Percentiles rank a stretch among this genome's conserved stretches.
Evolutionary conservation across 1,140 invertebrate species (phyloP).

Genomic region (Listronotus oregonensis): DNA sequence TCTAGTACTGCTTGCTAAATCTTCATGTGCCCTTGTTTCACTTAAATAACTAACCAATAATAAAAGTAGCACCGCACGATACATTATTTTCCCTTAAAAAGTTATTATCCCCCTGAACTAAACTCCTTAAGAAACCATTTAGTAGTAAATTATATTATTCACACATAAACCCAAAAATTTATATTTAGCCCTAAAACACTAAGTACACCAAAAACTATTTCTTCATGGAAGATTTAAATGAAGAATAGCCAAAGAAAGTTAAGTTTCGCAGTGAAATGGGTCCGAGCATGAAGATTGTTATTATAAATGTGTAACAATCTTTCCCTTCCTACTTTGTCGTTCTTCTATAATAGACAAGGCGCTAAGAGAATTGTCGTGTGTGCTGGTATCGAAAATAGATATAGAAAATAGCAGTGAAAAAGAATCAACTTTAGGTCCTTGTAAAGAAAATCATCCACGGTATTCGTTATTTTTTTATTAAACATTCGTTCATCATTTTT

Average conservation of each 20-base stretch:
- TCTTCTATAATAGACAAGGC: neutral
- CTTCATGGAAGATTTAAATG: neutral
- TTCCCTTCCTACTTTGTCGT: slow-evolving; percentile 23
- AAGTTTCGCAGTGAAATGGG: slow-evolving; percentile 28
- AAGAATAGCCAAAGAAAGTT: slow-evolving; percentile 26
- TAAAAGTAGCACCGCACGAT: neutral
- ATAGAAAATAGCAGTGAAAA: too few species aligned
- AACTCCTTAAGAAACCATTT: too few species aligned
- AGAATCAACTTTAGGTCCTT: too few species aligned
- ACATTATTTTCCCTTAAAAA: neutral
- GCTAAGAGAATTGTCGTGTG: neutral
- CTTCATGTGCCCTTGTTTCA: neutral
- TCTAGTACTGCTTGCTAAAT: neutral
- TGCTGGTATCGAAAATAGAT: too few species aligned
- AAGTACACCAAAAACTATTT: too few species aligned
- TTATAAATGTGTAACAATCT: slow-evolving; percentile 31
- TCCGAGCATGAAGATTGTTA: slow-evolving; percentile 30
- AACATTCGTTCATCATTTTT: too few species aligned
- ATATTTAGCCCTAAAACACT: too few species aligned
- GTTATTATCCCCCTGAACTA: too few species aligned
- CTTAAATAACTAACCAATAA: neutral
- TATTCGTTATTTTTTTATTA: too few species aligned
- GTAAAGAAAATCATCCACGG: too few species aligned
- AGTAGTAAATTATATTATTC: too few species aligned
- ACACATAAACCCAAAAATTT: too few species aligned